A percentile compares a stretch with the other conserved stretches of the same genome.
phyloP scores from a whole-genome alignment of 2,113 vertebrate genomes.

The Desmodus rotundus region DNA sequence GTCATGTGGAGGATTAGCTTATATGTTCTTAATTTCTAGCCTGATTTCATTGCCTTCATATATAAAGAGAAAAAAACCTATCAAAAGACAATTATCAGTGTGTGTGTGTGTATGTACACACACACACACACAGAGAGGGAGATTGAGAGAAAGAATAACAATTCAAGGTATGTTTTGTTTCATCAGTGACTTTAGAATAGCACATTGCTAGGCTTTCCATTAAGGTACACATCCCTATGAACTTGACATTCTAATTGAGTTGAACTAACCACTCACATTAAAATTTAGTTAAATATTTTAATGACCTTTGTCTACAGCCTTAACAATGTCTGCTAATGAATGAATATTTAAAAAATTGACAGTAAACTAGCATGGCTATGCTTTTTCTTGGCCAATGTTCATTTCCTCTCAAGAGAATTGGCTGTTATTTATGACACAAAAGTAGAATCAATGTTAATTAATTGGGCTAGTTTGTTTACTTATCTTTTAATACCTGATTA shows the following conservation, averaged over 20 bases:
- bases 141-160: too few species aligned
- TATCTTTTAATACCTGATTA: background rate
- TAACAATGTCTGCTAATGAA: background rate
- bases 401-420: background rate
- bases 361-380: background rate
- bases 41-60: background rate
- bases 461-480: conserved; percentile 42
- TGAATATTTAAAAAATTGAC: background rate
- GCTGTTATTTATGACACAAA: background rate
- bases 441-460: conserved; percentile 21
- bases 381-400: background rate
- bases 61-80: background rate
- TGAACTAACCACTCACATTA: background rate
- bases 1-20: background rate
- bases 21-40: background rate
- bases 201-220: background rate
- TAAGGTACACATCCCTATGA: background rate
- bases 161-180: background rate
- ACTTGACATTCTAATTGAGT: background rate
- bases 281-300: background rate
- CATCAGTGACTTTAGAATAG: background rate
- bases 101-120: too few species aligned
- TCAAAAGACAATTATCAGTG: background rate
- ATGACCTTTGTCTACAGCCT: background rate
- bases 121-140: too few species aligned